Evolutionary conservation across 2,797 vertebrate genomes (phyloP).

Genomic region (Ceryle rudis): DNA sequence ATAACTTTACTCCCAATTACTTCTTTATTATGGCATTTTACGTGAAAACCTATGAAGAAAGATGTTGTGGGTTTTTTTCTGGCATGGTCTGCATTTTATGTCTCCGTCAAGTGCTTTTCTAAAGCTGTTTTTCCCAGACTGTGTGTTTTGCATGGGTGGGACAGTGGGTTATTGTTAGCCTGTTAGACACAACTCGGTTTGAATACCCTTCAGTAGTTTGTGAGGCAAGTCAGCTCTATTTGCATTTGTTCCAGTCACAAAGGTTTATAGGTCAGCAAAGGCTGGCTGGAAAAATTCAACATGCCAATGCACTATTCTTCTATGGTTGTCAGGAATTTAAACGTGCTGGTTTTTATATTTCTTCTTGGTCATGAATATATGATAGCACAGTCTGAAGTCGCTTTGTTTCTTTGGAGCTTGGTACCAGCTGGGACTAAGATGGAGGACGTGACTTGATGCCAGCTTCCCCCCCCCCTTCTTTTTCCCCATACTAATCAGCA

Average conservation of each 20-base stretch:
- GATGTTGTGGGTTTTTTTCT: neutral
- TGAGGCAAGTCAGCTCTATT: conserved; percentile 94
- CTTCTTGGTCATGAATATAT: conserved; percentile 79
- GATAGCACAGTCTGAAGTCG: conserved; percentile 76
- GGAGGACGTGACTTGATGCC: conserved; percentile 82
- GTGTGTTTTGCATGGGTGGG: conserved; percentile 81
- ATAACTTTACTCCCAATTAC: neutral
- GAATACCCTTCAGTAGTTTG: conserved; percentile 92
- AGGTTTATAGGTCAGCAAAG: conserved; percentile 96
- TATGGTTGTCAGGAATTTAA: conserved; percentile 84
- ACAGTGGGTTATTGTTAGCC: conserved; percentile 89
- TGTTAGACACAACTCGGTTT: conserved; percentile 85
- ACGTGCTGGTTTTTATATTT: conserved; percentile 78
- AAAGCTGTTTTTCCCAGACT: conserved; percentile 80
- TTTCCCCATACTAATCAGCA: conserved; percentile 57
- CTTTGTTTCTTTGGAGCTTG: conserved; percentile 77
- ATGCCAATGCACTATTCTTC: conserved; percentile 83
- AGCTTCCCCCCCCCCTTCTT: conserved; percentile 48
- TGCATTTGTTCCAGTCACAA: conserved; percentile 97
- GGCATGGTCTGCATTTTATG: conserved; percentile 55
- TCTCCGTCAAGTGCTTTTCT: conserved; percentile 74
- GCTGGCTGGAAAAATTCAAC: conserved; percentile 87
- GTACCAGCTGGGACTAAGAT: conserved; percentile 84
- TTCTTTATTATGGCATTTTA: neutral
- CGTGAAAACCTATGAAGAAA: conserved; percentile 36